Evolutionary conservation across 2,888 invertebrate genomes (phyloP).

Genomic region (Villa cingulata): DNA sequence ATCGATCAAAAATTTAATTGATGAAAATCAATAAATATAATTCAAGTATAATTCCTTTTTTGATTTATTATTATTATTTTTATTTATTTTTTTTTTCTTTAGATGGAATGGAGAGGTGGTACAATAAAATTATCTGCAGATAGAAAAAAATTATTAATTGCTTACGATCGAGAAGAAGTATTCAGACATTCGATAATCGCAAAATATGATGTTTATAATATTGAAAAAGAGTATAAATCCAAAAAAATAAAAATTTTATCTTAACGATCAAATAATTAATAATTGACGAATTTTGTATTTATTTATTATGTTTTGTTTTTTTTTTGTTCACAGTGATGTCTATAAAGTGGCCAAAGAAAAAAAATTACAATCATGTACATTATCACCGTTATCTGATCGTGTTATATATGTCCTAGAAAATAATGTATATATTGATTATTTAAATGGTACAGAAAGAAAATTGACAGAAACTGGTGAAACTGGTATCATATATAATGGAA

Average conservation of each 20-base stretch:
- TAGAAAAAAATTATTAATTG: slow-evolving; percentile 27
- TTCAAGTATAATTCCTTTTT: too few relatives aligned
- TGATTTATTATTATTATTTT: too few relatives aligned
- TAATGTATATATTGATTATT: slow-evolving; percentile 44
- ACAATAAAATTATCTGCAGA: slow-evolving; percentile 30
- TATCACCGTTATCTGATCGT: slow-evolving; percentile 40
- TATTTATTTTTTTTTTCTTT: too few relatives aligned
- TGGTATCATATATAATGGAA: slow-evolving; percentile 62
- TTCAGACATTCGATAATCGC: slow-evolving; percentile 53
- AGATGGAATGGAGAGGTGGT: slow-evolving; percentile 9
- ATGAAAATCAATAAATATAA: too few relatives aligned
- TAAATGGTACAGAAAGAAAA: slow-evolving; percentile 27
- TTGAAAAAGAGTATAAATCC: slow-evolving; percentile 41
- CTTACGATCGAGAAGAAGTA: slow-evolving; percentile 25
- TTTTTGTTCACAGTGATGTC: slow-evolving; percentile 31
- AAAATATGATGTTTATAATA: slow-evolving; percentile 48
- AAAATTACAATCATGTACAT: slow-evolving; percentile 48
- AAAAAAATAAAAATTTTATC: neutral
- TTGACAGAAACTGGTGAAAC: slow-evolving; percentile 49
- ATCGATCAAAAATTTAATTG: too few relatives aligned
- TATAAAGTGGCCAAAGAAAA: slow-evolving; percentile 39
- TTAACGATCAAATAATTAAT: too few relatives aligned
- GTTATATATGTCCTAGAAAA: slow-evolving; percentile 53
- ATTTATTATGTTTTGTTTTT: too few relatives aligned
- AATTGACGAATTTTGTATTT: too few relatives aligned